Evolutionary conservation across 1,140 invertebrate species (phyloP), one percentile per base, ranked within the genome.

Genomic region (Panulirus ornatus): DNA sequence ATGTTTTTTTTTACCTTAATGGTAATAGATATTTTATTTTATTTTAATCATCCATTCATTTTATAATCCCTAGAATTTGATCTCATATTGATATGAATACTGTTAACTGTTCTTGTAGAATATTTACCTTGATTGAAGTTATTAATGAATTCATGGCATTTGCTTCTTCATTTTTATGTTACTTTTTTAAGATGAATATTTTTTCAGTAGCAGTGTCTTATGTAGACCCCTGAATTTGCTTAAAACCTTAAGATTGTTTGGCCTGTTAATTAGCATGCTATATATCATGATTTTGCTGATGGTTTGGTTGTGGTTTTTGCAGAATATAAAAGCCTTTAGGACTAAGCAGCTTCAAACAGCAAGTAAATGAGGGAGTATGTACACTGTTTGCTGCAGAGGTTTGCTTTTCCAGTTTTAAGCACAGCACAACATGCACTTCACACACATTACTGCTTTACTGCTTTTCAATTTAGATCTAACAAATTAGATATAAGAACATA

Each of bases 261-360:
- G 78, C 47, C 70, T 75, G 27, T 27, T 79, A 51, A 83, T 38
- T 11, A 75, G 78, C 79, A 89, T 83, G 79, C 22, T 63, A 47
- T 27, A 14, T 58, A 51, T 58, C 63, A 30, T 82, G 42, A 38
- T 76, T 70, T 30, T 73, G 63, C 63, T 83, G 51, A 70, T 79
- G 38, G 63, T 75, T 75, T 89, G 88, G 88, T 83, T 89, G 51
- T 89, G 79, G 81, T 84, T 89, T 88, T 86, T 89, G 40, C 88
- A 89, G 88, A 89, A 89, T 89, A 81, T 89, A 89, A 89, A 89
- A 89, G 51, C 79, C 88, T 83, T 89, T 89, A 89, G 88, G 88
- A 89, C 88, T 83, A 88, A 58, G 88, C 81, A 54, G 88, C 44
- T 81, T 83, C 88, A 70, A 81, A 34, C 88, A 83, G n/a, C 79